A percentile compares a stretch with the other conserved stretches of the same genome.
phyloP scores from a whole-genome alignment of 2,888 invertebrate genomes.

The Agriotes lineatus region DNA sequence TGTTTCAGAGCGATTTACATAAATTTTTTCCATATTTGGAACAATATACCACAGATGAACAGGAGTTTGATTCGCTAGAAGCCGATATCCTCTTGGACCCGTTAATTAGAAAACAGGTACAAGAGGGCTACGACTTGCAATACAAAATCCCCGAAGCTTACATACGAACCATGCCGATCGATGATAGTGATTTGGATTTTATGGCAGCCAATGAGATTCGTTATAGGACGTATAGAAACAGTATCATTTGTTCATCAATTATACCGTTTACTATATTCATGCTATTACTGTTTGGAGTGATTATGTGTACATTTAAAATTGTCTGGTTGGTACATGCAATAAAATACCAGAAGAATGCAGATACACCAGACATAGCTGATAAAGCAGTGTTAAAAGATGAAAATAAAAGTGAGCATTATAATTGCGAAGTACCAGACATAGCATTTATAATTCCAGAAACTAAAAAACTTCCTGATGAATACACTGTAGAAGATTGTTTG shows the following conservation, averaged over 20 bases:
- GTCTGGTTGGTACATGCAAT: background rate
- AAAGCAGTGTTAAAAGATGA: background rate
- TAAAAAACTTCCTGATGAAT: background rate
- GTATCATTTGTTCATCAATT: constrained; percentile 8
- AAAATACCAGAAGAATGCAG: background rate
- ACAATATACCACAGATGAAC: constrained; percentile 45
- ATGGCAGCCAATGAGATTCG: background rate
- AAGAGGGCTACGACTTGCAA: constrained; percentile 58
- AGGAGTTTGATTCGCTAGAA: constrained; percentile 58
- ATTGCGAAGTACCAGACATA: background rate
- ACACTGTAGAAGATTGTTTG: background rate
- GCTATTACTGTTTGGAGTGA: constrained; percentile 4
- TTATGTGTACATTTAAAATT: constrained; percentile 22
- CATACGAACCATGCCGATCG: constrained; percentile 62
- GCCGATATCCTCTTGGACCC: constrained; percentile 61
- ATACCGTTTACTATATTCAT: constrained; percentile 17
- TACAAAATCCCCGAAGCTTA: constrained; percentile 63
- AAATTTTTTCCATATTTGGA: constrained; percentile 18
- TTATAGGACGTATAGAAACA: background rate
- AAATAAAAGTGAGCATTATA: background rate
- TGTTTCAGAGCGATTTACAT: constrained; percentile 17
- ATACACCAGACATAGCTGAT: background rate
- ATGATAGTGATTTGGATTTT: constrained; percentile 24
- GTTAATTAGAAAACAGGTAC: constrained; percentile 59
- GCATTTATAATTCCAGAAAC: too few relatives aligned